Evolutionary conservation across 2,888 invertebrate species (phyloP), one percentile per base, ranked within the genome.

Genomic region (Cerastoderma edule): DNA sequence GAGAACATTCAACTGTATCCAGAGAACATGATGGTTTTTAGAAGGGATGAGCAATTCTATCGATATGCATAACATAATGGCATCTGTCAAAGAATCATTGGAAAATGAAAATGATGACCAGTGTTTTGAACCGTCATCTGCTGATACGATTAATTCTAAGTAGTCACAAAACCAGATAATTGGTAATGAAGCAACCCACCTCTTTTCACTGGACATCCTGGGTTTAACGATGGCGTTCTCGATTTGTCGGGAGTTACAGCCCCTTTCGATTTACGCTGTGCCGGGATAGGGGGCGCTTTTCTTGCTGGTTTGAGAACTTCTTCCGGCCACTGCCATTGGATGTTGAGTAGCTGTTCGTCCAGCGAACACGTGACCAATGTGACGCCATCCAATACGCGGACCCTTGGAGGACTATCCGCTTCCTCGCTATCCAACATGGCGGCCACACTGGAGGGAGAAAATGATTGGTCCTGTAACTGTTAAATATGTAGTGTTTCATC

Each of bases 321-420:
- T 33, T 72, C 72, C 13, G 72, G 68, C 80, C 76, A 80, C 8
- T 64, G 24, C 80, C 80, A 80, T 32, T 63, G 54, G 4, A 80
- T 50, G 32, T 60, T 70, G 10, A 66, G 13, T 10, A 77, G 33
- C 30, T 74, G 71, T 24, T 76, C 74, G 6, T 76, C 80, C 28
- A 77, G 32, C 13, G 71, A 39, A 32, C 68, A 67, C 27, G 74
- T 75, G 16, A 70, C 33, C 27, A 80, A 30, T 30, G 63, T 60
- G 24, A 67, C 77, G 50, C 68, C 72, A 54, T 74, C 76, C 27
- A 80, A 24, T 19, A 67, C 67, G 13, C 48, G 67, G 6, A 48
- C 27, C 32, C 63, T 46, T 30, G 73, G 73, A 2, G 67, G 39
- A 32, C 32, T 27, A 35, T 78, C 77, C 10, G 30, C 24, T 10